phyloP scores from a whole-genome alignment of 2,888 invertebrate genomes.

The Zaprionus lineosus region DNA sequence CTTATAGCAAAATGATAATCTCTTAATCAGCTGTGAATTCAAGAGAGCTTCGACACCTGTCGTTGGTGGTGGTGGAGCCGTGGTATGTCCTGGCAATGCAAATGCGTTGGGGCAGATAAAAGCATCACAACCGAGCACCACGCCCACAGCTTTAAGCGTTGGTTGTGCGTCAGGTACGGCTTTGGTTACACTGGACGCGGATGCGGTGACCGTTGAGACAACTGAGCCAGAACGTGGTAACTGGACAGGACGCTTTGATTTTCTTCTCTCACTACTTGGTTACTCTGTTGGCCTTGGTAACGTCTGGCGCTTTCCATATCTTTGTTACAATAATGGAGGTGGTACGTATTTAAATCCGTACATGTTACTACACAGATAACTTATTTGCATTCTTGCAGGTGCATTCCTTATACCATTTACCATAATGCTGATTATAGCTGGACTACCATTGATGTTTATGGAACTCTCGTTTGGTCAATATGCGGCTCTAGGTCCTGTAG shows the following conservation, averaged over 20 bases:
- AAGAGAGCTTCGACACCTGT: slow-evolving; percentile 20
- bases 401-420: slow-evolving; percentile 93
- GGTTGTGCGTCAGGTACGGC: slow-evolving; percentile 80
- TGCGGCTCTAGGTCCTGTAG: slow-evolving; percentile 90
- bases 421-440: slow-evolving; percentile 90
- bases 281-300: slow-evolving; percentile 90
- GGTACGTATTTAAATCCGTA: slow-evolving; percentile 82
- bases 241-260: slow-evolving; percentile 90
- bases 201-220: slow-evolving; percentile 33
- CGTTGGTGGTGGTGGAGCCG: slow-evolving; percentile 6
- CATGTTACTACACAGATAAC: neutral
- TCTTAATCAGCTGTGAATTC: slow-evolving; percentile 68
- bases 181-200: slow-evolving; percentile 71
- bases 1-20: slow-evolving; percentile 77
- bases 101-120: slow-evolving; percentile 39
- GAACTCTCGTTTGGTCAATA: slow-evolving; percentile 93
- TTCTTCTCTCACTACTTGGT: slow-evolving; percentile 87
- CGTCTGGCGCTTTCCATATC: slow-evolving; percentile 90
- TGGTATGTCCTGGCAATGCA: slow-evolving; percentile 57
- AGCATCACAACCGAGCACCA: slow-evolving; percentile 52
- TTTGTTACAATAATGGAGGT: slow-evolving; percentile 90
- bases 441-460: slow-evolving; percentile 92
- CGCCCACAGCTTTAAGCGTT: slow-evolving; percentile 70
- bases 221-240: slow-evolving; percentile 86
- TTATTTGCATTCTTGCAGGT: slow-evolving; percentile 83